Conservation (phyloP, 2,797 vertebrate genomes). For the Tamandua tetradactyla region DNA sequence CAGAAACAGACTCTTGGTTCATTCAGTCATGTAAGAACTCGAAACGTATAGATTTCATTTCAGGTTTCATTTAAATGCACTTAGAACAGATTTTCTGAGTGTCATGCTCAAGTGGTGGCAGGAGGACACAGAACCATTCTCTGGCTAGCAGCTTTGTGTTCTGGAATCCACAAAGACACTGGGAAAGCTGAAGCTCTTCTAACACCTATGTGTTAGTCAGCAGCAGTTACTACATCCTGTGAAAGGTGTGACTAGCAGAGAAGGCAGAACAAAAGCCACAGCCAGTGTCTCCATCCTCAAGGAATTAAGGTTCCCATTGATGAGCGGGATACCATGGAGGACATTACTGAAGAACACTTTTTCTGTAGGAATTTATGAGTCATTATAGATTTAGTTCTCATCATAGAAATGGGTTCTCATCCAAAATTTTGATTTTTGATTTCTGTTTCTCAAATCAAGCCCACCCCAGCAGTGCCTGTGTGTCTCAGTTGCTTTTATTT, state of each 20-base stretch:
- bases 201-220: neutral
- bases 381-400: neutral
- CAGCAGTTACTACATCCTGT: too few relatives aligned
- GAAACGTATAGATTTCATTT: neutral
- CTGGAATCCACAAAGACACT: neutral
- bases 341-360: neutral
- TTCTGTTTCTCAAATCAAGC: neutral
- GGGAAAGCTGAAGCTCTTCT: neutral
- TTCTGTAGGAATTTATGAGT: neutral
- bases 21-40: neutral
- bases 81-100: neutral
- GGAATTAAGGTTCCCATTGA: neutral
- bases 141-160: neutral
- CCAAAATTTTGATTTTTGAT: conserved; percentile 4
- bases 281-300: neutral
- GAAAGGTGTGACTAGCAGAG: neutral
- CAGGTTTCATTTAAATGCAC: neutral
- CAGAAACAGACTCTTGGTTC: neutral
- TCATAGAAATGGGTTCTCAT: neutral
- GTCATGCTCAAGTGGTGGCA: neutral
- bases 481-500: neutral
- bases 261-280: neutral
- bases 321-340: neutral
- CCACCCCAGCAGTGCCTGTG: neutral
- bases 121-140: neutral